Evolutionary conservation across 2,888 invertebrate species (phyloP), one percentile per base, ranked within the genome.

Genomic region (Ochropleura plecta): DNA sequence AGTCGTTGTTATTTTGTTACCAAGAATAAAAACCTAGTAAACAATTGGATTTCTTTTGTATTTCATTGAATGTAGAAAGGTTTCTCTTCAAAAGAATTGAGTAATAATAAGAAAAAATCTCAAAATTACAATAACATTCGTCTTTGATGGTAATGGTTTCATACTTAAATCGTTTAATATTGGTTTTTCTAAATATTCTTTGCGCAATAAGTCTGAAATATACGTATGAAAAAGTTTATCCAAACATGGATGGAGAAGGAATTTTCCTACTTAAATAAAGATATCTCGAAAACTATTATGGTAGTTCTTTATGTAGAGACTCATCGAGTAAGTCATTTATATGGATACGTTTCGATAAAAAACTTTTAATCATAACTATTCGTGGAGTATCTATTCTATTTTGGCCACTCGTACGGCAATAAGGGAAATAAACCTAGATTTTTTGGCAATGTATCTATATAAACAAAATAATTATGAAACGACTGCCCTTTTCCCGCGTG

Each of bases 71-170:
- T 65, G 48, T 73, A 18, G 1, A 51, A 62, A 69, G 78, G 59
- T 7, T 84, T 79, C 3, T 6, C 46, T 49, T 69, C 53, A 66
- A 82, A 78, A 49, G 69, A 48, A 72, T 65, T 63, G 62, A 62
- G 67, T 68, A 75, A 65, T 69, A 77, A 69, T 72, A 40, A 55
- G 60, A 12, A 59, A 70, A 65, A 63, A 18, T n/a, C 3, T 8
- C 16, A 16, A 57, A 70, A 74, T 70, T 67, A 60, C 46, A 4
- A 9, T 10, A 4, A 70, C 72, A 20, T 3, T 63, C 10, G 42
- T 64, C 48, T 75, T 86, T 71, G 70, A 71, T 66, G 46, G 12
- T 64, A 55, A 30, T n/a, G 12, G 2, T 42, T 8, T 60, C 14
- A 18, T 63, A 44, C 10, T 18, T 20, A 18, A 16, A 14, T 10